Percentiles rank a stretch among this genome's conserved stretches.
Evolutionary conservation across 2,113 vertebrate genomes (phyloP).

Genomic region (Leptosomus discolor): DNA sequence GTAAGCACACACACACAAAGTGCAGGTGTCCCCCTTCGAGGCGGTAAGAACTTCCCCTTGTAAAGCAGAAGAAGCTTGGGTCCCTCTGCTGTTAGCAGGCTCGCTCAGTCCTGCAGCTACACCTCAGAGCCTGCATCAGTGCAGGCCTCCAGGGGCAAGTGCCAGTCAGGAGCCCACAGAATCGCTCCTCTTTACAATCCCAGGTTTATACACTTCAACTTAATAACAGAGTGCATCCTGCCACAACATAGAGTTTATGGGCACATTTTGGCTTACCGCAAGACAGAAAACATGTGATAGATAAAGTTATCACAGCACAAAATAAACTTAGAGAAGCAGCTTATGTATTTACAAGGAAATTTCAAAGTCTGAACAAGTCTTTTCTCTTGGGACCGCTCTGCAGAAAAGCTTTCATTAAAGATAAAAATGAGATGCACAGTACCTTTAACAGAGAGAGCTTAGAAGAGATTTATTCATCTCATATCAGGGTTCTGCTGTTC

Average conservation of each 20-base stretch:
- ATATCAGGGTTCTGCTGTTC: not conserved
- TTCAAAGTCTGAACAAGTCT: not conserved
- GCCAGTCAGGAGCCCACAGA: not conserved
- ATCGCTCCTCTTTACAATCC: not conserved
- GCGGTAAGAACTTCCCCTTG: not conserved
- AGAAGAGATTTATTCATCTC: not conserved
- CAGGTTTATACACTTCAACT: not conserved
- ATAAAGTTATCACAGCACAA: not conserved
- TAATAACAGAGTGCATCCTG: not conserved
- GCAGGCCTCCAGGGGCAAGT: not conserved
- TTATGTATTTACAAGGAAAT: not conserved
- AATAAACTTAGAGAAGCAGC: not conserved
- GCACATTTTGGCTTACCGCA: not conserved
- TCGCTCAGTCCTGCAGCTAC: not conserved
- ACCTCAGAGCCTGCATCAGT: not conserved
- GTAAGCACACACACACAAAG: accelerated
- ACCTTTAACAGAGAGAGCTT: not conserved
- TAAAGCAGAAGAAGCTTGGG: constrained; percentile 29
- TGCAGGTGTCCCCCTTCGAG: not conserved
- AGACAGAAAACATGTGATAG: not conserved
- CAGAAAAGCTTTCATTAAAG: not conserved
- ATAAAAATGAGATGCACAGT: not conserved
- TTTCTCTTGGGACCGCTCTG: not conserved
- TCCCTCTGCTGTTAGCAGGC: constrained; percentile 62
- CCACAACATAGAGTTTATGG: not conserved